Percentiles rank a stretch among this genome's conserved stretches.
Conservation (phyloP, 2,113 vertebrate species). For the Bucco capensis region DNA sequence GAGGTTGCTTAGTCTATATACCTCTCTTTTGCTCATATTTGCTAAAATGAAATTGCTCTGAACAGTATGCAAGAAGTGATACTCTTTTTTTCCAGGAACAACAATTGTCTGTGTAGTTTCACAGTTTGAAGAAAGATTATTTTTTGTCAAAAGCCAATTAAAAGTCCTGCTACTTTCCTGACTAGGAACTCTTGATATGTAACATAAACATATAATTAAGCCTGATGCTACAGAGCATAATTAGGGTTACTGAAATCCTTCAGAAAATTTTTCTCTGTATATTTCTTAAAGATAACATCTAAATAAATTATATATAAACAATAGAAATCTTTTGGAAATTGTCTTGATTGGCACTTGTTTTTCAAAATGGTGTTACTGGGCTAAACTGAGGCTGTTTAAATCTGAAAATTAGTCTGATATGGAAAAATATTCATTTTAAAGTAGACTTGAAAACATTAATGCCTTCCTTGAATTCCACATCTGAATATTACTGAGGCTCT, state of each 20-base stretch:
- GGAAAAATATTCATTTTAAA: constrained; percentile 5
- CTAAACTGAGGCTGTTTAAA: background rate
- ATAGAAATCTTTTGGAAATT: background rate
- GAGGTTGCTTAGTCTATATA: background rate
- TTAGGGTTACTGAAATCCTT: background rate
- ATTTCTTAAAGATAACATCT: background rate
- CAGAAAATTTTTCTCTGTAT: background rate
- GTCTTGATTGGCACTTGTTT: background rate
- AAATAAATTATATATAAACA: background rate
- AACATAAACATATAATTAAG: background rate
- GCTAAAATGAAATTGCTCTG: background rate
- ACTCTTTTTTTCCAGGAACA: background rate
- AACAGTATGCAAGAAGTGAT: background rate
- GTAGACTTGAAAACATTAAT: background rate
- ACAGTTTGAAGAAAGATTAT: background rate
- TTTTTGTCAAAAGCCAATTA: background rate
- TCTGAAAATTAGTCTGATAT: background rate
- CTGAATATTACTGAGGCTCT: background rate
- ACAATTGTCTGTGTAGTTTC: background rate
- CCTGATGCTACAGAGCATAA: background rate
- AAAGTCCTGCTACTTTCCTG: background rate
- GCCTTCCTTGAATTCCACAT: background rate
- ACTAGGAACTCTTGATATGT: background rate
- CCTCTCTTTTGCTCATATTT: background rate
- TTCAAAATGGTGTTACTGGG: background rate